phyloP scores from a whole-genome alignment of 2,888 invertebrate genomes.

The Elgonia sp. region DNA sequence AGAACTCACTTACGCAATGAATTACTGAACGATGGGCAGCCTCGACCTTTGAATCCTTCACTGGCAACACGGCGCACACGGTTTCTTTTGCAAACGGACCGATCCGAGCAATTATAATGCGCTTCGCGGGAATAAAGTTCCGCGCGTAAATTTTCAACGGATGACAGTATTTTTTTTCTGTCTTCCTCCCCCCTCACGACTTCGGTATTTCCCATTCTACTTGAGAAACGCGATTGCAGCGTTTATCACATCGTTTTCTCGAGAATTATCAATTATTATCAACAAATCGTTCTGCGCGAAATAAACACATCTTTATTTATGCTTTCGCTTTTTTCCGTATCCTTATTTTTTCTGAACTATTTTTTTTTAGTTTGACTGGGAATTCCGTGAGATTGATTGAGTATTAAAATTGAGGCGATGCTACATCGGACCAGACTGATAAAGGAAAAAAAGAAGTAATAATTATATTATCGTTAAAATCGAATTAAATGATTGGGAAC shows the following conservation, averaged over 20 bases:
- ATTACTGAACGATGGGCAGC: constrained; percentile 76
- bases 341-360: neutral
- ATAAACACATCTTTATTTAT: neutral
- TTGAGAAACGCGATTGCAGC: neutral
- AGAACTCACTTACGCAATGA: constrained; percentile 76
- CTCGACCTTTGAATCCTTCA: constrained; percentile 77
- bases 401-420: neutral
- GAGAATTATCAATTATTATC: neutral
- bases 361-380: neutral
- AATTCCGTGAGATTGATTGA: neutral
- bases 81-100: constrained; percentile 64
- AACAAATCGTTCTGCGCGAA: neutral
- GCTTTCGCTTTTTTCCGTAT: constrained; percentile 11
- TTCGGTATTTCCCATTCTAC: constrained; percentile 17
- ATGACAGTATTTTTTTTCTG: constrained; percentile 42
- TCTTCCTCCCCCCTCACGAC: neutral
- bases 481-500: neutral
- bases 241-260: neutral
- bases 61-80: constrained; percentile 53
- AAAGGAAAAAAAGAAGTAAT: neutral
- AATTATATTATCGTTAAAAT: neutral
- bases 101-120: constrained; percentile 71
- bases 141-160: constrained; percentile 53
- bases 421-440: neutral
- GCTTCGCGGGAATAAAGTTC: constrained; percentile 50